Evolutionary conservation across 2,113 vertebrate genomes (phyloP).

Genomic region (Mesitornis unicolor): DNA sequence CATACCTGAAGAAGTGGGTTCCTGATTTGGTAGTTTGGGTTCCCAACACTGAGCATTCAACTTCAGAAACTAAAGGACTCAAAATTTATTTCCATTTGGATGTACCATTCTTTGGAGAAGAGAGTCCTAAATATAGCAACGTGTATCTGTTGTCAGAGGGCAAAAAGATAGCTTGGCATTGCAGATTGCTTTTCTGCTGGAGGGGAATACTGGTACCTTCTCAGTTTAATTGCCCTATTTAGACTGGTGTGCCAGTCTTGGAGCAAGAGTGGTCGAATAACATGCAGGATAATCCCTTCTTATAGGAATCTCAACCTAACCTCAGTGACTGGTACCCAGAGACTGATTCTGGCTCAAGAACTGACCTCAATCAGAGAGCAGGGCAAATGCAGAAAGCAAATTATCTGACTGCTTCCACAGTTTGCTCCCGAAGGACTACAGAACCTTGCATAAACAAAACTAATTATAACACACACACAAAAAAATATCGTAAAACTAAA

Average conservation of each 20-base stretch:
- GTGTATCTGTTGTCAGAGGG: neutral
- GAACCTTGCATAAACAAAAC: slow-evolving; percentile 66
- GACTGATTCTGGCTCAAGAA: slow-evolving; percentile 47
- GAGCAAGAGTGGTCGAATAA: neutral
- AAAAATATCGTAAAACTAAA: neutral
- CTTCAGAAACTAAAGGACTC: neutral
- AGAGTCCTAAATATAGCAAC: neutral
- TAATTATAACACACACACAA: slow-evolving; percentile 50
- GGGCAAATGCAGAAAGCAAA: slow-evolving; percentile 43
- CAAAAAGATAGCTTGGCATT: neutral
- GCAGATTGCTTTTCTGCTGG: neutral
- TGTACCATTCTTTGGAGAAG: neutral
- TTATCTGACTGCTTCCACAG: slow-evolving; percentile 54
- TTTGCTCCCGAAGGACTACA: slow-evolving; percentile 55
- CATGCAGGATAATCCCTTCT: slow-evolving; percentile 28
- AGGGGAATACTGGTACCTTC: neutral
- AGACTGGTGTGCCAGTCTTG: neutral
- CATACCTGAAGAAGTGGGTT: neutral
- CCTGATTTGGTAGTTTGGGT: neutral
- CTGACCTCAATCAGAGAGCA: slow-evolving; percentile 60
- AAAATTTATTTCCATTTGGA: neutral
- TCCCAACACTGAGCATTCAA: neutral
- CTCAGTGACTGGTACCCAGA: slow-evolving; percentile 42
- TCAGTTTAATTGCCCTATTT: neutral
- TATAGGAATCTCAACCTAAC: slow-evolving; percentile 3